Evolutionary conservation across 2,113 vertebrate genomes (phyloP).

Genomic region (Chloebia gouldiae): DNA sequence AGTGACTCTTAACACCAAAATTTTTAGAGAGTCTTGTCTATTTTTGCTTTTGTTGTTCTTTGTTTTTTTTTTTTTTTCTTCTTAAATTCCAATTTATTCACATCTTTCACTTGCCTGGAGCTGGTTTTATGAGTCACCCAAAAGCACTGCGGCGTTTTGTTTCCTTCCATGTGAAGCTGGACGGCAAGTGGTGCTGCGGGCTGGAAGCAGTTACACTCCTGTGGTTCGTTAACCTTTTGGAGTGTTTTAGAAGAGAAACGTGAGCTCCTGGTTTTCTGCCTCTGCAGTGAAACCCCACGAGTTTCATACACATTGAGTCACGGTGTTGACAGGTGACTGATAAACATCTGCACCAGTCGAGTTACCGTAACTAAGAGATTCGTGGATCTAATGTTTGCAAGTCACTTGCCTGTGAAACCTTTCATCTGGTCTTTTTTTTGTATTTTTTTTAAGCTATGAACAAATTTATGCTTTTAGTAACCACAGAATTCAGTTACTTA

Average conservation of each 20-base stretch:
- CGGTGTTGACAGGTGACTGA: slow-evolving; percentile 75
- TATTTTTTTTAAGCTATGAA: neutral
- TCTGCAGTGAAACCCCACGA: slow-evolving; percentile 67
- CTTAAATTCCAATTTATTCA: neutral
- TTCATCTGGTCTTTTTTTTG: neutral
- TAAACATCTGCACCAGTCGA: slow-evolving; percentile 72
- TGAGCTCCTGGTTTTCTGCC: slow-evolving; percentile 75
- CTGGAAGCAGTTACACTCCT: slow-evolving; percentile 68
- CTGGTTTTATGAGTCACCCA: slow-evolving; percentile 54
- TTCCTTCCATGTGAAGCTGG: slow-evolving; percentile 36
- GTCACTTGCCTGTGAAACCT: slow-evolving; percentile 24
- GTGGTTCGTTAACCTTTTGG: slow-evolving; percentile 70
- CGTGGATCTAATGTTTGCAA: slow-evolving; percentile 47
- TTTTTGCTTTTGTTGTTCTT: neutral
- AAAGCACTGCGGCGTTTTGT: neutral
- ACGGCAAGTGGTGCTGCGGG: neutral
- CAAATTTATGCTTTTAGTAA: neutral
- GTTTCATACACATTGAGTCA: slow-evolving; percentile 79
- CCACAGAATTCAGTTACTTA: slow-evolving; percentile 46
- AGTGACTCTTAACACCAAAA: neutral
- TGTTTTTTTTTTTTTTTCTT: neutral
- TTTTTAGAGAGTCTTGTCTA: neutral
- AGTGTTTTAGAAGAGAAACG: slow-evolving; percentile 73
- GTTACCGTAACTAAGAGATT: slow-evolving; percentile 71
- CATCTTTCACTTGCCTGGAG: slow-evolving; percentile 21